A percentile compares a stretch with the other conserved stretches of the same genome.
These are phyloP conservation scores for Nephila pilipes DNA, from an alignment of 1,140 invertebrate genomes.

Conservation along the genomic window DNA sequence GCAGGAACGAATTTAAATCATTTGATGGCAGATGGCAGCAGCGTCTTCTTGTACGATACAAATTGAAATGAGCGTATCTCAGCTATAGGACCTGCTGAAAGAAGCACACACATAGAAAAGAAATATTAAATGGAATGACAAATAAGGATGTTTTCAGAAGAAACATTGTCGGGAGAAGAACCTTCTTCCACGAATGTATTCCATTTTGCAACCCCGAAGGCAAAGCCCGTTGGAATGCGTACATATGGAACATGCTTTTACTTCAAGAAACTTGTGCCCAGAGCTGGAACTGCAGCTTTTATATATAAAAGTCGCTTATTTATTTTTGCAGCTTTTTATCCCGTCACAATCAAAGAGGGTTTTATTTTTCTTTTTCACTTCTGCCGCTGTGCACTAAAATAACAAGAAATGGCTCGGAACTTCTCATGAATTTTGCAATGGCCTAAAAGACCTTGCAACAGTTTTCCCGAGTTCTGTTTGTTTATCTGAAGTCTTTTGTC, in stretches of 20 bases:
- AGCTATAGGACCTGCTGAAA: not conserved
- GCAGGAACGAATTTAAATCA: constrained; percentile 31
- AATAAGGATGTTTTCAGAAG: constrained; percentile 50
- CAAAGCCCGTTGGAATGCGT: constrained; percentile 7
- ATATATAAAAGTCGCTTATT: constrained; percentile 25
- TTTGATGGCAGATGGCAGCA: constrained; percentile 15
- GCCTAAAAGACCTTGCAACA: constrained; percentile 48
- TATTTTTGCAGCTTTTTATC: constrained; percentile 40
- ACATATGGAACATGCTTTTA: constrained; percentile 47
- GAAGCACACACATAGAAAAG: not conserved
- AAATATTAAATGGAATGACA: constrained; percentile 49
- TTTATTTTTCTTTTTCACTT: not conserved
- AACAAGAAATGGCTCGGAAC: constrained; percentile 37
- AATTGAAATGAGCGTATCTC: constrained; percentile 23
- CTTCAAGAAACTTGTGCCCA: not conserved
- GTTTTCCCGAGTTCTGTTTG: constrained; percentile 7
- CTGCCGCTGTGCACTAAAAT: constrained; percentile 37
- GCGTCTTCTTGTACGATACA: not conserved
- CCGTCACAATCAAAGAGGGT: constrained; percentile 23
- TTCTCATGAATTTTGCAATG: constrained; percentile 51
- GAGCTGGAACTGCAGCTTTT: constrained; percentile 2
- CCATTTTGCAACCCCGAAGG: constrained; percentile 34
- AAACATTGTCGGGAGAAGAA: constrained; percentile 11
- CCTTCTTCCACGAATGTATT: constrained; percentile 13
- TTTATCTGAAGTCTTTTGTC: constrained; percentile 43